phyloP scores from a whole-genome alignment of 2,888 invertebrate genomes.

The Hymenopus coronatus region DNA sequence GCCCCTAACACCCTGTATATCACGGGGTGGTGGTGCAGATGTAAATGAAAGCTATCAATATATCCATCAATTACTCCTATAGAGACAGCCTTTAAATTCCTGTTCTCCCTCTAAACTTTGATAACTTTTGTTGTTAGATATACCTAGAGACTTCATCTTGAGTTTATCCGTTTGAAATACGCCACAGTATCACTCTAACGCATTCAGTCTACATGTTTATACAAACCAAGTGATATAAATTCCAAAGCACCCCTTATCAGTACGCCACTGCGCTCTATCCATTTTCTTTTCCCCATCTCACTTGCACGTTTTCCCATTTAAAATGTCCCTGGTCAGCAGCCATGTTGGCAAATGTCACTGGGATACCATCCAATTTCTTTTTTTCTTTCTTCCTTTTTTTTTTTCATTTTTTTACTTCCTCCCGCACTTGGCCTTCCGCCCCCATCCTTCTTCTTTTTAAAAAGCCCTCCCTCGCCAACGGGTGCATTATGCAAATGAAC shows the following conservation, averaged over 20 bases:
- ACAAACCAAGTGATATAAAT: too few relatives aligned
- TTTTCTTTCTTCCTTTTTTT: not conserved
- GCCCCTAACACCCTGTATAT: too few relatives aligned
- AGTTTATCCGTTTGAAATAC: too few relatives aligned
- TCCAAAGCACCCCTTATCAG: not conserved
- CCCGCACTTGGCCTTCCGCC: not conserved
- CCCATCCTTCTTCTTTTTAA: conserved; percentile 1
- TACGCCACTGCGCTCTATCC: not conserved
- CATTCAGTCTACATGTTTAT: too few relatives aligned
- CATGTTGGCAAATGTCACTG: conserved; percentile 32
- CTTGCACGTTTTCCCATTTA: conserved; percentile 20
- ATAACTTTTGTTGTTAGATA: too few relatives aligned
- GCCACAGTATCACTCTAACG: too few relatives aligned
- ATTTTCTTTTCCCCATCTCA: not conserved
- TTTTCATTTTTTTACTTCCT: not conserved
- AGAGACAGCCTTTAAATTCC: too few relatives aligned
- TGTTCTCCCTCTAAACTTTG: too few relatives aligned
- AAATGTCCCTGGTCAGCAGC: conserved; percentile 30
- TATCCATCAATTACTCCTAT: too few relatives aligned
- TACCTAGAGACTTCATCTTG: too few relatives aligned
- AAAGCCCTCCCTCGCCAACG: conserved; percentile 8
- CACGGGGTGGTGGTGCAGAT: too few relatives aligned
- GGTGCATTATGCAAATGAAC: conserved; percentile 21
- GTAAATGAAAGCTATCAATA: too few relatives aligned
- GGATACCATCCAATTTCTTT: conserved; percentile 17